A percentile compares a stretch with the other conserved stretches of the same genome.
These are phyloP conservation scores for Proterorhinus semilunaris DNA, from an alignment of 2,113 vertebrate species.

Conservation along the genomic window DNA sequence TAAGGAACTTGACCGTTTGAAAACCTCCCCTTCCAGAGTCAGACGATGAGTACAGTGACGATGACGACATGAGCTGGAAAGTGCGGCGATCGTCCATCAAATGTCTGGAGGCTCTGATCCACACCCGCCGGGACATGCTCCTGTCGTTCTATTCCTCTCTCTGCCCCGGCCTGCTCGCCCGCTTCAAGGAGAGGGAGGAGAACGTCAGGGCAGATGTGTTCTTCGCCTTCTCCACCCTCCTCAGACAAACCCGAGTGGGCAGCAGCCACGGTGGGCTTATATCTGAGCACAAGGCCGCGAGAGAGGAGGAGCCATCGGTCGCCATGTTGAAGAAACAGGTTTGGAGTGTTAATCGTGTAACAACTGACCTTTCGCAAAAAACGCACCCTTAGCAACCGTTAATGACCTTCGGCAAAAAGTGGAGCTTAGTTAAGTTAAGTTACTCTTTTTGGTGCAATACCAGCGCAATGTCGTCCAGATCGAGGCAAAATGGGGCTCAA, in stretches of 20 bases:
- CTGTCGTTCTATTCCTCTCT: constrained; percentile 83
- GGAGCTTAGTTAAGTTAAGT: too few relatives aligned
- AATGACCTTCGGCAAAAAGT: too few relatives aligned
- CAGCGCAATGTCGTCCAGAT: too few relatives aligned
- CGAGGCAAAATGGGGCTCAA: too few relatives aligned
- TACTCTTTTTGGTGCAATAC: too few relatives aligned
- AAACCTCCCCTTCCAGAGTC: constrained; percentile 76
- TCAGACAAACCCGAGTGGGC: constrained; percentile 79
- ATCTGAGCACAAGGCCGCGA: constrained; percentile 46
- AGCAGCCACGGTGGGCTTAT: constrained; percentile 67
- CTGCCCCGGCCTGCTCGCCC: constrained; percentile 81
- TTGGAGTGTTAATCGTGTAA: neutral
- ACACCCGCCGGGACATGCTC: constrained; percentile 83
- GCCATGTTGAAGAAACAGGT: constrained; percentile 85
- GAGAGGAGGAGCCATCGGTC: constrained; percentile 73
- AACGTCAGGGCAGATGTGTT: constrained; percentile 91
- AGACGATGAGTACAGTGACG: constrained; percentile 90
- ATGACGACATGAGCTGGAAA: constrained; percentile 96
- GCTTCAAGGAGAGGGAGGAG: constrained; percentile 93
- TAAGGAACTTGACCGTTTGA: neutral
- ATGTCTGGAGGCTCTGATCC: constrained; percentile 86
- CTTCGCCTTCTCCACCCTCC: constrained; percentile 81
- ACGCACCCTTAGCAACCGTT: too few relatives aligned
- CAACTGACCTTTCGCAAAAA: too few relatives aligned
- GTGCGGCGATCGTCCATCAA: constrained; percentile 90